Evolutionary conservation across 2,113 vertebrate genomes (phyloP).

Genomic region (Bombycilla garrulus): DNA sequence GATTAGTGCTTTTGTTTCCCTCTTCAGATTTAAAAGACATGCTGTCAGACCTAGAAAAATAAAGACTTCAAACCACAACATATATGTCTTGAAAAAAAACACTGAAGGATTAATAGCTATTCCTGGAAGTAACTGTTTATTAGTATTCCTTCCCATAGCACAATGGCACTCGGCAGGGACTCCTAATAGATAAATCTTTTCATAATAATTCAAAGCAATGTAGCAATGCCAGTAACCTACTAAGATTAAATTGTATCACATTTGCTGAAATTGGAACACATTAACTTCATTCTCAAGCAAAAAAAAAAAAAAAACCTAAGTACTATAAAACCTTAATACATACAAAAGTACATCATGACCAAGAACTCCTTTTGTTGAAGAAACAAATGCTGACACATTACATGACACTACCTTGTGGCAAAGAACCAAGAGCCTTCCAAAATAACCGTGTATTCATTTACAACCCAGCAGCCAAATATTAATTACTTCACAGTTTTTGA

Average conservation of each 20-base stretch:
- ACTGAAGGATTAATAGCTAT: not conserved
- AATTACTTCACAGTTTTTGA: not conserved
- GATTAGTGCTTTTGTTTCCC: not conserved
- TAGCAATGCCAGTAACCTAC: not conserved
- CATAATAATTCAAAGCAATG: not conserved
- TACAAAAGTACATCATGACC: not conserved
- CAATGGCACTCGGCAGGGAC: not conserved
- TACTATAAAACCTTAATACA: not conserved
- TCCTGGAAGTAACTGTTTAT: slow-evolving; percentile 19
- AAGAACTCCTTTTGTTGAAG: not conserved
- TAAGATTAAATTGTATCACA: not conserved
- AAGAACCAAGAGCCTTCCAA: not conserved
- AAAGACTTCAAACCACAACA: not conserved
- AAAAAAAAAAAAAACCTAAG: not conserved
- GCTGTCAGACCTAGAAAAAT: not conserved
- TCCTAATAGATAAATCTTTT: not conserved
- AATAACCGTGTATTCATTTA: not conserved
- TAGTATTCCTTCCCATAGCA: not conserved
- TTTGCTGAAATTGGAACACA: not conserved
- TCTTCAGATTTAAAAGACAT: not conserved
- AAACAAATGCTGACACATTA: not conserved
- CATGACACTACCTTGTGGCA: not conserved
- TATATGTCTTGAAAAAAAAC: not conserved
- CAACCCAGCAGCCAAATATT: not conserved
- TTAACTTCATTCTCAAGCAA: not conserved